Evolutionary conservation across 2,888 invertebrate species (phyloP).

Genomic region (Andricus quercusramuli): DNA sequence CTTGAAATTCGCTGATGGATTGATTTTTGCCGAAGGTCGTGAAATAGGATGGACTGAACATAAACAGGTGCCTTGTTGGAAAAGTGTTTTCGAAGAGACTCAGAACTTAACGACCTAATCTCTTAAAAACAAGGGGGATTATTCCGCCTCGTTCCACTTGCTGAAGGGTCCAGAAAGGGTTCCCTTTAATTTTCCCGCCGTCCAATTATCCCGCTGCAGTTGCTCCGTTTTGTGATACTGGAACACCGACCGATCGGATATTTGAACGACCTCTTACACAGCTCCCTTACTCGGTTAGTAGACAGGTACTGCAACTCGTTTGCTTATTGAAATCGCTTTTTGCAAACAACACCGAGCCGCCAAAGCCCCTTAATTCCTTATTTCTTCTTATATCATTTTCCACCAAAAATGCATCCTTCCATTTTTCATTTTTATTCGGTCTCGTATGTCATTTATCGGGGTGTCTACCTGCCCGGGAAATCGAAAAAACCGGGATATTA

Average conservation of each 20-base stretch:
- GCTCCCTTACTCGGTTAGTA: slow-evolving; percentile 7
- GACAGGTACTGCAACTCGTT: slow-evolving; percentile 16
- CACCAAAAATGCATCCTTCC: background rate
- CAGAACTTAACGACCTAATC: slow-evolving; percentile 63
- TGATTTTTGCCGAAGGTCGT: slow-evolving; percentile 13
- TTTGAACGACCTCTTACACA: slow-evolving; percentile 54
- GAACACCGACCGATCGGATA: slow-evolving; percentile 57
- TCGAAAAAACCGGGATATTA: too few species aligned
- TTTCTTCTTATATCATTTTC: background rate
- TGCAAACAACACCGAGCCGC: background rate
- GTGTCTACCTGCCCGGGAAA: too few species aligned
- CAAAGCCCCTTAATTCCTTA: background rate
- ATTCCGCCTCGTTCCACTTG: slow-evolving; percentile 69
- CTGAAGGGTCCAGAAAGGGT: slow-evolving; percentile 63
- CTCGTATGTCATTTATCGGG: too few species aligned
- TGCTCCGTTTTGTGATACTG: slow-evolving; percentile 61
- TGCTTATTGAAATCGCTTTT: slow-evolving; percentile 26
- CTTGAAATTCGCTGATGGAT: background rate
- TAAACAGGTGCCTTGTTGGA: slow-evolving; percentile 40
- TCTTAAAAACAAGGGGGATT: slow-evolving; percentile 71
- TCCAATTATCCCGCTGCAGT: slow-evolving; percentile 72
- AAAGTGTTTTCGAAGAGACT: slow-evolving; percentile 45
- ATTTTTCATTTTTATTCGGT: too few species aligned
- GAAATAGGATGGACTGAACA: slow-evolving; percentile 4
- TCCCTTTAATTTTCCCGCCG: slow-evolving; percentile 75